A percentile compares a stretch with the other conserved stretches of the same genome.
phyloP scores from a whole-genome alignment of 2,888 invertebrate genomes.

The Stenolophus ochropezus region DNA sequence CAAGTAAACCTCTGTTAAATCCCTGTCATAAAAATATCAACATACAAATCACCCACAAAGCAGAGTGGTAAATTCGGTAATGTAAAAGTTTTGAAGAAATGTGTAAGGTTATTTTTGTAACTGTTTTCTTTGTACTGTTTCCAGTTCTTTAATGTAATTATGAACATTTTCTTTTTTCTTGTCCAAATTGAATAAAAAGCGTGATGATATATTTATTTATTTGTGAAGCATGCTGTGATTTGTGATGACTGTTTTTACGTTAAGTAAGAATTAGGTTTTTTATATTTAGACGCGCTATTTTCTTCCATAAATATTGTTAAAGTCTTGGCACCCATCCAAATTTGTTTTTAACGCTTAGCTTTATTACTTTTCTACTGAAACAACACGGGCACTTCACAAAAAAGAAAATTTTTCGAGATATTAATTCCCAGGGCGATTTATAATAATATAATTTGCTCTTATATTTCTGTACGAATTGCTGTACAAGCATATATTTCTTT shows the following conservation, averaged over 20 bases:
- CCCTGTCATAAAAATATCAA: too few species aligned
- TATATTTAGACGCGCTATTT: constrained; percentile 32
- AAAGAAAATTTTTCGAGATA: not conserved
- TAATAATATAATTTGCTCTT: not conserved
- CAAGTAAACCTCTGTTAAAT: too few species aligned
- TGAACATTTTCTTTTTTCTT: not conserved
- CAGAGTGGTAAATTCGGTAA: too few species aligned
- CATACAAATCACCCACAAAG: too few species aligned
- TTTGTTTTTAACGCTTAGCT: constrained; percentile 35
- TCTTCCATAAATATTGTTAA: constrained; percentile 32
- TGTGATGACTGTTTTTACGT: not conserved
- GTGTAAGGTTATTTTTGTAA: too few species aligned
- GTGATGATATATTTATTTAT: not conserved
- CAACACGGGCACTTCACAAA: not conserved
- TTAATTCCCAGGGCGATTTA: not conserved
- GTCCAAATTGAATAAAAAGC: not conserved
- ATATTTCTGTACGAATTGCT: too few species aligned
- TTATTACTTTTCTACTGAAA: constrained; percentile 3
- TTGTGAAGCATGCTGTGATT: not conserved
- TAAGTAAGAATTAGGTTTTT: constrained; percentile 2
- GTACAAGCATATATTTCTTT: too few species aligned
- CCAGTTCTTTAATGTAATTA: not conserved
- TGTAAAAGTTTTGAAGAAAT: too few species aligned
- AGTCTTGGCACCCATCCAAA: constrained; percentile 8
- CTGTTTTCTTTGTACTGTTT: not conserved